Evolutionary conservation across 2,888 invertebrate species (phyloP).

Genomic region (Allygus modestus): DNA sequence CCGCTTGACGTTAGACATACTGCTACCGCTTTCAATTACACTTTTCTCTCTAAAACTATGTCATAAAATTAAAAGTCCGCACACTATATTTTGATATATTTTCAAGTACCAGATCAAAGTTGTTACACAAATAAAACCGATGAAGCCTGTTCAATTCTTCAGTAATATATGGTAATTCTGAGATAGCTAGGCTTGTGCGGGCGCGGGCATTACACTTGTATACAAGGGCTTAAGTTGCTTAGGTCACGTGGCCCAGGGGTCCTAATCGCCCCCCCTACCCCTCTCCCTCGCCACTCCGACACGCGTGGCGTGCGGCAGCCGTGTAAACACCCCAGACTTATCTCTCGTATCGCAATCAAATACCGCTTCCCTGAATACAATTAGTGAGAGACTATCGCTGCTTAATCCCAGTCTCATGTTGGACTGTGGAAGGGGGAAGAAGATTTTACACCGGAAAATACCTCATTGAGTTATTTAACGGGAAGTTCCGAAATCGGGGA

Average conservation of each 20-base stretch:
- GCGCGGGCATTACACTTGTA: conserved; percentile 27
- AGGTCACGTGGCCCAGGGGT: neutral
- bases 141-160: neutral
- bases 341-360: conserved; percentile 34
- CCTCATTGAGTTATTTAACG: no score
- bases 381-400: conserved; percentile 5
- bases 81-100: no score
- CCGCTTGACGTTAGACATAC: no score
- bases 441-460: no score
- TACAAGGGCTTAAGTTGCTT: conserved; percentile 29
- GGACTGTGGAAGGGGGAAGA: neutral
- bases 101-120: no score
- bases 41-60: no score
- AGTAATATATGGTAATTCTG: neutral
- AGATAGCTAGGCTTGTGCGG: neutral
- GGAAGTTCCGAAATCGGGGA: no score
- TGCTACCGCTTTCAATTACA: no score
- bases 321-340: conserved; percentile 39
- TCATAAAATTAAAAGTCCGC: no score
- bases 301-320: conserved; percentile 8
- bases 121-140: no score
- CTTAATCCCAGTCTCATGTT: conserved; percentile 9
- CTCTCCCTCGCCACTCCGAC: neutral
- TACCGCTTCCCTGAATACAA: conserved; percentile 36
- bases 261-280: conserved; percentile 12